Conservation (phyloP, 1,140 invertebrate species). For the Atta cephalotes region DNA sequence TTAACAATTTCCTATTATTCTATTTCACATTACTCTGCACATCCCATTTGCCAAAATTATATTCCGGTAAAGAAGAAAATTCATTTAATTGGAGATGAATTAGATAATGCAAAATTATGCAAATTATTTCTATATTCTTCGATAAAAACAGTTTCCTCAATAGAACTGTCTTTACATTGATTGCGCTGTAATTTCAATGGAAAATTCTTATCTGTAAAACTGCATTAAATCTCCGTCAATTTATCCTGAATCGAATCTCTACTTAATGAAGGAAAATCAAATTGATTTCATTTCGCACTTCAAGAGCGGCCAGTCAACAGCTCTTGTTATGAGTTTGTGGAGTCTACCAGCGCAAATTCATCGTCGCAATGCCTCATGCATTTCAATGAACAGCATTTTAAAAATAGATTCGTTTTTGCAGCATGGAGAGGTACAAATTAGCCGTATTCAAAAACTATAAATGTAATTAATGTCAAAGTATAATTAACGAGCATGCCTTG, state of each 20-base stretch:
- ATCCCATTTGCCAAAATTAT: neutral
- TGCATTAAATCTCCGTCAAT: slow-evolving; percentile 22
- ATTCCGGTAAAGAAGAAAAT: neutral
- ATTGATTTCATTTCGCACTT: slow-evolving; percentile 28
- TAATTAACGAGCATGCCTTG: neutral
- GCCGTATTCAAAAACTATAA: slow-evolving; percentile 5
- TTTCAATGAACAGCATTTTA: slow-evolving; percentile 9
- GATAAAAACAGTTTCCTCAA: neutral
- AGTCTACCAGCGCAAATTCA: neutral
- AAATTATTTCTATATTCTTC: slow-evolving; percentile 18
- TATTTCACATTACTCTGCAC: neutral
- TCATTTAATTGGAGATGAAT: neutral
- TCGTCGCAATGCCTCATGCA: slow-evolving; percentile 24
- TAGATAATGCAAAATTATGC: neutral
- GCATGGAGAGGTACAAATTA: neutral
- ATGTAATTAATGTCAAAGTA: neutral
- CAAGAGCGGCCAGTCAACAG: slow-evolving; percentile 26
- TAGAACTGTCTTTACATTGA: neutral
- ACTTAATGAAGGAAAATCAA: slow-evolving; percentile 12
- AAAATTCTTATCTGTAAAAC: neutral
- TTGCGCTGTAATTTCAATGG: slow-evolving; percentile 7
- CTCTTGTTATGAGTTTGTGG: neutral
- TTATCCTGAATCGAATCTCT: slow-evolving; percentile 9
- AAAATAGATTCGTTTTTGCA: neutral
- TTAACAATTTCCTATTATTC: neutral